Percentiles rank a stretch among this genome's conserved stretches.
These are phyloP conservation scores for Eleginops maclovinus DNA, from an alignment of 2,113 vertebrate genomes.

Conservation along the genomic window DNA sequence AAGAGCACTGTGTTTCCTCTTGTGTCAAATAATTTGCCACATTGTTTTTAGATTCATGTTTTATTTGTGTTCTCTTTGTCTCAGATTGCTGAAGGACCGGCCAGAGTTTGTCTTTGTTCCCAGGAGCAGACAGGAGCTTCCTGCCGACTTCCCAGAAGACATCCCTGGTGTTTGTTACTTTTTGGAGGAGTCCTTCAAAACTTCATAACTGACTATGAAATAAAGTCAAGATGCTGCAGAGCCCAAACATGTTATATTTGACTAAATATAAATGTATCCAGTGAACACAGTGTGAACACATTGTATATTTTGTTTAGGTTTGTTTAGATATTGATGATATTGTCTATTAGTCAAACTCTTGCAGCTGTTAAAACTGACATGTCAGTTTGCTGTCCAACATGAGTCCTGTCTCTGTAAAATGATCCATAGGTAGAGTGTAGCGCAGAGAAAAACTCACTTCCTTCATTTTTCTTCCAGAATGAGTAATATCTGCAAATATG, in stretches of 20 bases:
- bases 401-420: constrained; percentile 56
- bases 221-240: constrained; percentile 52
- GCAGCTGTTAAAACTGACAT: constrained; percentile 56
- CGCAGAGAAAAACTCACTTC: constrained; percentile 43
- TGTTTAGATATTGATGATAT: constrained; percentile 59
- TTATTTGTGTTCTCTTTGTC: constrained; percentile 77
- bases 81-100: constrained; percentile 91
- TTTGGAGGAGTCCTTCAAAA: constrained; percentile 85
- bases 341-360: constrained; percentile 47
- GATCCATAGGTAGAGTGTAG: constrained; percentile 52
- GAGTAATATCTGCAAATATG: constrained; percentile 42
- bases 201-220: constrained; percentile 50
- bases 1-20: constrained; percentile 61
- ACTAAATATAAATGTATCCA: constrained; percentile 29
- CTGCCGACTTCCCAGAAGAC: constrained; percentile 94
- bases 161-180: constrained; percentile 98
- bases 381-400: constrained; percentile 61
- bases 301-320: constrained; percentile 54
- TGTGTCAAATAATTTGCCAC: constrained; percentile 65
- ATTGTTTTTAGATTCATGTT: constrained; percentile 65
- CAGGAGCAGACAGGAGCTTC: constrained; percentile 95
- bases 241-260: constrained; percentile 34
- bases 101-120: constrained; percentile 95
- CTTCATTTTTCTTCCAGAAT: constrained; percentile 56
- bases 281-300: constrained; percentile 49